Percentiles rank a stretch among this genome's conserved stretches.
Evolutionary conservation across 2,888 invertebrate species (phyloP).

Genomic region (Eupithecia pulchellata): DNA sequence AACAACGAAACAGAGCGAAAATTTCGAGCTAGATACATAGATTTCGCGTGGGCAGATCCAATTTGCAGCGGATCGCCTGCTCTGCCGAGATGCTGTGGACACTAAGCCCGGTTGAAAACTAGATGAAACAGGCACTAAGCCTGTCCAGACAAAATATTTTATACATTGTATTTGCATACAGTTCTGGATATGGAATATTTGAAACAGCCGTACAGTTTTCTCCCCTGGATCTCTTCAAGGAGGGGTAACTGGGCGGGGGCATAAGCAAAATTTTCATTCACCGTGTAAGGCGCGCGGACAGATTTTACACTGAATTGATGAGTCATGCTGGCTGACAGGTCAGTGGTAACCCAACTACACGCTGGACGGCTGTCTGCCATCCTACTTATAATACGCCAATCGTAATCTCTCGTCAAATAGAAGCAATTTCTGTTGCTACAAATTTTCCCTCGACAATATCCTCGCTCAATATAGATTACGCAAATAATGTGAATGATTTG

Average conservation of each 20-base stretch:
- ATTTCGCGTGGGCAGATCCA: constrained; percentile 32
- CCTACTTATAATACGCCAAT: not conserved
- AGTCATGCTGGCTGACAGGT: not conserved
- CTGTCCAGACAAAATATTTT: too few relatives aligned
- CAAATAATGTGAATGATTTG: constrained; percentile 24
- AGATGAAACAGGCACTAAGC: constrained; percentile 6
- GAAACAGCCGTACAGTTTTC: not conserved
- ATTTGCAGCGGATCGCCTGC: constrained; percentile 30
- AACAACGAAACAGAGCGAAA: constrained; percentile 27
- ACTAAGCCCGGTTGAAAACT: not conserved
- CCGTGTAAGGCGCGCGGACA: not conserved
- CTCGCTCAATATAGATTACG: constrained; percentile 12
- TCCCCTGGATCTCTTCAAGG: too few relatives aligned
- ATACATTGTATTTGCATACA: not conserved
- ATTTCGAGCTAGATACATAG: constrained; percentile 30
- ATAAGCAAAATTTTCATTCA: not conserved
- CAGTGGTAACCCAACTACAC: not conserved
- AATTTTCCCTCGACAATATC: not conserved
- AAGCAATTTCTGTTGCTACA: not conserved
- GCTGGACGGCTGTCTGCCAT: not conserved
- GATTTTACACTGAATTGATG: not conserved
- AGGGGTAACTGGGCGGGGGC: too few relatives aligned
- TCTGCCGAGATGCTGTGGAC: constrained; percentile 14
- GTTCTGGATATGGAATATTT: not conserved
- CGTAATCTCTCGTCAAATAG: not conserved